Evolutionary conservation across 2,888 invertebrate genomes (phyloP).

Genomic region (Eupithecia exiguata): DNA sequence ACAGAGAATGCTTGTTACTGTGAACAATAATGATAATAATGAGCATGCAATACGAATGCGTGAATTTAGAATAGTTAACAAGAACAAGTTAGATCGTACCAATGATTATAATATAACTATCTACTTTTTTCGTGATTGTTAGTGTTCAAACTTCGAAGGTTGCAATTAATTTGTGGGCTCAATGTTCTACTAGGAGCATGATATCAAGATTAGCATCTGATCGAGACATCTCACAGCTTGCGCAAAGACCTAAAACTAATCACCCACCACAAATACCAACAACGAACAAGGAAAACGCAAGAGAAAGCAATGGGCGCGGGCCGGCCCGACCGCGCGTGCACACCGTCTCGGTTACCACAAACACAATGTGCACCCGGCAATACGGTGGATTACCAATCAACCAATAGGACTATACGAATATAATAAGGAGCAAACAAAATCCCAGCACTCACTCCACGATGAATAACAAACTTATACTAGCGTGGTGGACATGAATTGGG

Average conservation of each 20-base stretch:
- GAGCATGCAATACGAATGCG: constrained; percentile 59
- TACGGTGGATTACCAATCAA: constrained; percentile 74
- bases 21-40: constrained; percentile 62
- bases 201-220: constrained; percentile 67
- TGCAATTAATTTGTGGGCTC: constrained; percentile 76
- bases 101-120: constrained; percentile 49
- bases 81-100: constrained; percentile 53
- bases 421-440: constrained; percentile 80
- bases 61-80: constrained; percentile 57
- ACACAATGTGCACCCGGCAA: constrained; percentile 77
- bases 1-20: constrained; percentile 59
- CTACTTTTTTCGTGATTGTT: constrained; percentile 70
- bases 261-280: constrained; percentile 73
- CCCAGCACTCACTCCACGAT: constrained; percentile 81
- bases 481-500: constrained; percentile 78
- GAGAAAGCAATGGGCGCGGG: constrained; percentile 68
- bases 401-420: constrained; percentile 72
- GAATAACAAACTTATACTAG: constrained; percentile 74
- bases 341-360: constrained; percentile 71
- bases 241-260: constrained; percentile 74
- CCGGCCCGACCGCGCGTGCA: constrained; percentile 56
- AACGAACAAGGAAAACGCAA: constrained; percentile 72
- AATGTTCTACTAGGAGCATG: constrained; percentile 80
- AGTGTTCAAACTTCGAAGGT: constrained; percentile 61
- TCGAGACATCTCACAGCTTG: constrained; percentile 68